Conservation (phyloP, 2,888 invertebrate species). For the Prosapia bicincta region DNA sequence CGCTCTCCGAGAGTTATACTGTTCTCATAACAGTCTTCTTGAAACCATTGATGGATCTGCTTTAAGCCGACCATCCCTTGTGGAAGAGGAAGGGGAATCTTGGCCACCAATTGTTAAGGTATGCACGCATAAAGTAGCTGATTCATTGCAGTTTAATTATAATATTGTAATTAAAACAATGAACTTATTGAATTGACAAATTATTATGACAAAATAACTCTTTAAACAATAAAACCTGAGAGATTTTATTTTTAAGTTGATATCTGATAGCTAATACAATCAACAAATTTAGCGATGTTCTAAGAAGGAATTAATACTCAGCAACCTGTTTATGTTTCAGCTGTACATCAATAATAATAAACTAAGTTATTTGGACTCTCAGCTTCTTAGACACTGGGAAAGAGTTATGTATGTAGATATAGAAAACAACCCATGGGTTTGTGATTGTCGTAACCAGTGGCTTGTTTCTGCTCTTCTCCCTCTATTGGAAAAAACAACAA, state of each 20-base stretch:
- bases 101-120: conserved; percentile 67
- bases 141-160: too few species aligned
- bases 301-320: too few species aligned
- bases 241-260: too few species aligned
- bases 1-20: conserved; percentile 49
- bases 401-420: conserved; percentile 62
- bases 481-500: conserved; percentile 49
- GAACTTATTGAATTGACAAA: too few species aligned
- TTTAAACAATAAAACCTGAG: too few species aligned
- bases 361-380: conserved; percentile 61
- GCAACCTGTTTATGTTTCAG: conserved; percentile 52
- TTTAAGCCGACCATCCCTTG: conserved; percentile 45
- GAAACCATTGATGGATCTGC: conserved; percentile 58
- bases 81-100: conserved; percentile 51
- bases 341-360: conserved; percentile 71
- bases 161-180: too few species aligned
- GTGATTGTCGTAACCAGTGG: conserved; percentile 77
- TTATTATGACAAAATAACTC: too few species aligned
- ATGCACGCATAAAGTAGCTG: too few species aligned
- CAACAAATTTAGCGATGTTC: too few species aligned
- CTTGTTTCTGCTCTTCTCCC: conserved; percentile 64
- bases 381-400: conserved; percentile 66
- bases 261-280: too few species aligned
- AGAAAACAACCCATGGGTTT: conserved; percentile 69
- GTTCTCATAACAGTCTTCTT: conserved; percentile 62